Base-by-base conservation (phyloP, 2,888 invertebrate genomes). In the Euphydryas editha region DNA sequence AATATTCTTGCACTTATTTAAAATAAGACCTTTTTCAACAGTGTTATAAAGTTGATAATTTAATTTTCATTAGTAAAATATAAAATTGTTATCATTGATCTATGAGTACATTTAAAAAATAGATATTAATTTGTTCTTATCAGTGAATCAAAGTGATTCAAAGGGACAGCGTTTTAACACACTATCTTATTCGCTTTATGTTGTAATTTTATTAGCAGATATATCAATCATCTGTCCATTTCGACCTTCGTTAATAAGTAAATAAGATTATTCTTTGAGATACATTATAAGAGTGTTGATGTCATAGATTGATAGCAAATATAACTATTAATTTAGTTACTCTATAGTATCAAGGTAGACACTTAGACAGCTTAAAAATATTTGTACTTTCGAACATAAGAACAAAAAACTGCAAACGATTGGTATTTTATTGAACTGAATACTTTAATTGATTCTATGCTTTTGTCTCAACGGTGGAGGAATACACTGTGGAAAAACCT, bases 201-300 rank as follows among this genome's bases (percentile, higher is more conserved):
- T 69, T 44, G 62, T 71, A 69, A 67, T 67, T 67, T 60, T 65
- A 67, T 65, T 56, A 60, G 62, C 47, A 62, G 42, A 62, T 54
- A 66, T 69, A 71, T 71, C 66, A 69, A 69, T 71, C 69, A 71
- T n/a, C 37, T 62, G 70, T 70, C 70, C 61, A 20, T 18, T 3
- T 6, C 55, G 51, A 46, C 68, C 70, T 66, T 66, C 68, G 39
- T 51, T 51, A 51, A 65, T 65, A 68, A 70, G 70, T 63, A 62
- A 66, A 69, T 63, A 67, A 17, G 69, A 69, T 70, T 51, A 46
- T 15, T 51, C 49, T 24, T 51, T n/a, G n/a, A 51, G 49, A 37
- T 30, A 36, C 20, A 18, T 15, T 20, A 58, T 62, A 68, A 62
- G 59, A 57, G 44, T 46, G 30, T 49, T 60, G 66, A 60, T 57